Base-by-base conservation (phyloP, 1,140 invertebrate genomes). In the Caenorhabditis elegans region DNA sequence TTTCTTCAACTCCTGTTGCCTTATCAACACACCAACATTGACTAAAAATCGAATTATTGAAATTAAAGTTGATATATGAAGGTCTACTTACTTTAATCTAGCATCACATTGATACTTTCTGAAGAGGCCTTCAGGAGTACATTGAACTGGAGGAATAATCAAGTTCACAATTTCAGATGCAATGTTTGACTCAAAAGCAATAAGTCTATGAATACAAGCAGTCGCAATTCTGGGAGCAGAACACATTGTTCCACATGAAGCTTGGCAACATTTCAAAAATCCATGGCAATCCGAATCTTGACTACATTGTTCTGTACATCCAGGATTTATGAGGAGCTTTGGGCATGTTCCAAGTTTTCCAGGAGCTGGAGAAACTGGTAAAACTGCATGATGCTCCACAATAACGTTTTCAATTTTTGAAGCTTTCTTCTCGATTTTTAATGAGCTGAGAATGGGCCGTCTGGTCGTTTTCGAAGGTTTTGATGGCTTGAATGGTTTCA, bases 21-120 rank as follows among this genome's bases (percentile, higher is more conserved):
- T 53, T n/a, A 31, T 87, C 81, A 5, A 87, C 86, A 75, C 86
- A 87, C 82, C 85, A 87, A 83, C 83, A 87, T 60, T 86, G 86
- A 22, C 86, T 86, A 46, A 34, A 86, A 48, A 47, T 10, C 65
- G 19, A 5, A 36, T 19, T 3, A 43, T 34, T 6, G 8, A 22
- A 13, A 47, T 31, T 3, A 47, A 19, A 13, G 39, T 6, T 11
- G 8, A 39, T 48, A 24, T 19, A 13, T 4, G 5, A n/a, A 24
- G 5, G 39, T 43, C 5, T 43, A 17, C 70, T 76, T 49, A 81
- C 79, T 76, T 81, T 19, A 55, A 76, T 76, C 46, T 81, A 4
- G 55, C 36, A 34, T 81, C 79, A 53, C 79, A 81, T 76, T 81
- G 79, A 81, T 81, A 43, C 22, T n/a, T 70, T 47, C 79, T 75